A percentile compares a stretch with the other conserved stretches of the same genome.
These are phyloP conservation scores for rat (Rattus norvegicus) DNA, from an alignment of 2,113 vertebrate species.

Conservation along the genomic window DNA sequence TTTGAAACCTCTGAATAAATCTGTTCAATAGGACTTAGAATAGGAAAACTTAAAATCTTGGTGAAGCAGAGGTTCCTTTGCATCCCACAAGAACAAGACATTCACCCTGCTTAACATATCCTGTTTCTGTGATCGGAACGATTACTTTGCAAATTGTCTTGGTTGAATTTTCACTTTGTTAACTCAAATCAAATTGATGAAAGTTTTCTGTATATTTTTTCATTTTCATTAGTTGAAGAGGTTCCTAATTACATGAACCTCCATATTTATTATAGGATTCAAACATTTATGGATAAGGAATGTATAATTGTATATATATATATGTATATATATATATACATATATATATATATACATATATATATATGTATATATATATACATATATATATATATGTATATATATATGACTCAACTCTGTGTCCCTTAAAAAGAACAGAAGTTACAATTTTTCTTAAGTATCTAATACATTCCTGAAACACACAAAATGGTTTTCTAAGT, in stretches of 20 bases:
- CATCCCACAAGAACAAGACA: neutral
- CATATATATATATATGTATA: neutral
- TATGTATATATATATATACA: neutral
- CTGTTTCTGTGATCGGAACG: neutral
- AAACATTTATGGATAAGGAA: neutral
- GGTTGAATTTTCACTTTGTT: neutral
- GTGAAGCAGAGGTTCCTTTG: neutral
- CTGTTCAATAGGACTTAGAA: neutral
- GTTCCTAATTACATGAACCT: neutral
- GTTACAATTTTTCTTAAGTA: neutral
- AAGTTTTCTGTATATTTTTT: neutral
- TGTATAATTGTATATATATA: neutral
- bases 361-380: neutral
- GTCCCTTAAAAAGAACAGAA: neutral
- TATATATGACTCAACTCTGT: neutral
- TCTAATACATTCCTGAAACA: neutral
- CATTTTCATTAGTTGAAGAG: slow-evolving; percentile 3
- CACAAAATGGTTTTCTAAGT: slow-evolving; percentile 8
- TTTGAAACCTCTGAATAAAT: neutral
- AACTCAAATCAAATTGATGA: neutral
- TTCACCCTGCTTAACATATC: neutral
- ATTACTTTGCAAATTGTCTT: neutral
- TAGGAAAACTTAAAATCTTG: neutral
- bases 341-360: neutral
- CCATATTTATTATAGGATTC: neutral